Conservation (phyloP, 1,140 invertebrate genomes). For the Sarcophaga bullata region DNA sequence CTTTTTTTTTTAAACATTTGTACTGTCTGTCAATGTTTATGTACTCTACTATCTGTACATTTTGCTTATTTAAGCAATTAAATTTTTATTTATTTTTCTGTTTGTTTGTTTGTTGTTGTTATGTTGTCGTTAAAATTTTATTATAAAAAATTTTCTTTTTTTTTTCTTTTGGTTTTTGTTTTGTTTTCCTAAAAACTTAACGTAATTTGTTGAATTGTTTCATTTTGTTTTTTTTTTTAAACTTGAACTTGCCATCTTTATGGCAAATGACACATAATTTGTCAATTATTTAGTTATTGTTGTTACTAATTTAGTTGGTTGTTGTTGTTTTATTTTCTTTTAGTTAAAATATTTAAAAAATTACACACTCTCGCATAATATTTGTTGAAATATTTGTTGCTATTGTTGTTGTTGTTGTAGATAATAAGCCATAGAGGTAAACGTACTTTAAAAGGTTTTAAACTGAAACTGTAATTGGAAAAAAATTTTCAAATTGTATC, state of each 20-base stretch:
- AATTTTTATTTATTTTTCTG: no score
- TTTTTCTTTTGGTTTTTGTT: not conserved
- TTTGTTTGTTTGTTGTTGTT: not conserved
- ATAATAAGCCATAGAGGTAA: no score
- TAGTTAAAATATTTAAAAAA: not conserved
- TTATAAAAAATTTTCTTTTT: not conserved
- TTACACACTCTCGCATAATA: no score
- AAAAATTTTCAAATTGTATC: not conserved
- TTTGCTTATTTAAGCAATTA: not conserved
- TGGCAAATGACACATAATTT: slow-evolving; percentile 6
- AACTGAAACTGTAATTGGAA: not conserved
- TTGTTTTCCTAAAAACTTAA: not conserved
- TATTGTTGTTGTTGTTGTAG: not conserved
- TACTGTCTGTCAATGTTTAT: not conserved
- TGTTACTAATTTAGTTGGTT: not conserved
- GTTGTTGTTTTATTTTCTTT: not conserved
- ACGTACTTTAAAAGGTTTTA: not conserved
- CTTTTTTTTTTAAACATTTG: not conserved
- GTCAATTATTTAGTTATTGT: slow-evolving; percentile 7
- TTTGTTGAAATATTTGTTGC: not conserved
- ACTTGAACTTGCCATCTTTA: slow-evolving; percentile 1
- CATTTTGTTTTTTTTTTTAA: no score
- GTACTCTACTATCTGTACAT: no score
- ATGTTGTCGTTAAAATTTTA: not conserved
- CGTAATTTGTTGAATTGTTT: not conserved